Evolutionary conservation across 2,797 vertebrate species (phyloP), one percentile per base, ranked within the genome.

Genomic region (Microctenopoma steveboyesi): DNA sequence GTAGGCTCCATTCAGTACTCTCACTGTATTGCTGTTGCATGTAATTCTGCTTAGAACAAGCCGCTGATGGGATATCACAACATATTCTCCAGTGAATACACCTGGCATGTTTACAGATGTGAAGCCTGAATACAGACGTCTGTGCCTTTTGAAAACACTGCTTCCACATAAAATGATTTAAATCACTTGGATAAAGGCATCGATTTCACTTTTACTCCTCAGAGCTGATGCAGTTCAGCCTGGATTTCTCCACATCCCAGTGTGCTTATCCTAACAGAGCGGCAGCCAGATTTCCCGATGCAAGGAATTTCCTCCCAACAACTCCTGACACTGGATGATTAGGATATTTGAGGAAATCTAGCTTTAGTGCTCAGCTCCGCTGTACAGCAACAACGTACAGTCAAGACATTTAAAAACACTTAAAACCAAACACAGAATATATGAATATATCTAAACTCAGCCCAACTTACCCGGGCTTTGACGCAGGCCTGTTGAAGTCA

Each of bases 221-320:
- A 40, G 35, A 69, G 79, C 45, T 85, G 76, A 86, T 82, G 61
- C 80, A 76, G 79, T 67, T 88, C 71, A 61, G 45, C 81, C 45
- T 39, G 66, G 55, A 42, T 47, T 60, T 53, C 59, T 55, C 63
- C 68, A 85, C 82, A 67, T 81, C 68, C 50, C 53, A 46, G 43
- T 39, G 60, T 53, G 65, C 63, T 82, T 79, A 74, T 78, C 71
- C 76, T 87, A 88, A 88, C 81, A 80, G 22, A 79, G 62, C 4
- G 43, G 15, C 75, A 86, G 79, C 84, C 81, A 87, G 83, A 53
- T 77, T 53, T 73, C 64, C 63, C 22, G 13, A 70, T 65, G 67
- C 3, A 40, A 86, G 78, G 77, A 84, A 81, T 86, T 86, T 88
- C 78, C 81, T 82, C 30, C 77, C 71, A 82, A 56, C 66, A 56